Evolutionary conservation across 92 coral and sea anemone genomes (phyloP).

Genomic region (Heteractis magnifica): DNA sequence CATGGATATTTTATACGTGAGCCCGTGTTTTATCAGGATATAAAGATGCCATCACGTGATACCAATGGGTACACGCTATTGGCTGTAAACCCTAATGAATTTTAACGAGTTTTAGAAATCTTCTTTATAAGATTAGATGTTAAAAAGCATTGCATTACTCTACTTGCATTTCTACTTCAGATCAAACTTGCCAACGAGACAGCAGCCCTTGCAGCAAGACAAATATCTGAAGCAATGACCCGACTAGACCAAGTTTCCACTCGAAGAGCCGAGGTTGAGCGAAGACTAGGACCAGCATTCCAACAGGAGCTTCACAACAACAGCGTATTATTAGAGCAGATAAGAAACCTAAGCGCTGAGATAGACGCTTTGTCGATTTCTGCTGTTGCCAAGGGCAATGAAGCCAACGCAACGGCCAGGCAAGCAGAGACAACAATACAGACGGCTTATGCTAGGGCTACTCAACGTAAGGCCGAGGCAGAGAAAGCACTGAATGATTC

Average conservation of each 20-base stretch:
- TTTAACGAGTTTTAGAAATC: too few relatives aligned
- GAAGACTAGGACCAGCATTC: constrained; percentile 59
- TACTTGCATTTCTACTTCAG: constrained; percentile 33
- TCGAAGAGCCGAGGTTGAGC: constrained; percentile 50
- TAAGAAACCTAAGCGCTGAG: constrained; percentile 36
- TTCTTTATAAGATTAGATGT: too few relatives aligned
- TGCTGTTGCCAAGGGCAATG: constrained; percentile 41
- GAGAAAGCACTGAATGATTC: constrained; percentile 56
- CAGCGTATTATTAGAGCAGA: constrained; percentile 42
- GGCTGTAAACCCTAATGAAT: too few relatives aligned
- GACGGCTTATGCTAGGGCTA: constrained; percentile 47
- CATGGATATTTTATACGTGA: too few relatives aligned
- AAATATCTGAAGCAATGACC: constrained; percentile 61
- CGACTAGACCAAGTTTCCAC: constrained; percentile 49
- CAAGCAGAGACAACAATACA: constrained; percentile 53
- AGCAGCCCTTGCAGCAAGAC: constrained; percentile 67
- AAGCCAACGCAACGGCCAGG: constrained; percentile 53
- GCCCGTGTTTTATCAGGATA: too few relatives aligned
- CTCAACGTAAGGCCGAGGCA: constrained; percentile 63
- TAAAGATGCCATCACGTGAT: too few relatives aligned
- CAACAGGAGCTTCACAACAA: constrained; percentile 51
- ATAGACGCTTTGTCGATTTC: constrained; percentile 30
- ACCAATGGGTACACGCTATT: too few relatives aligned
- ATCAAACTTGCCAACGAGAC: constrained; percentile 76
- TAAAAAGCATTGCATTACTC: background rate